phyloP scores from a whole-genome alignment of 1,140 invertebrate species.

The Lordiphosa collinella region DNA sequence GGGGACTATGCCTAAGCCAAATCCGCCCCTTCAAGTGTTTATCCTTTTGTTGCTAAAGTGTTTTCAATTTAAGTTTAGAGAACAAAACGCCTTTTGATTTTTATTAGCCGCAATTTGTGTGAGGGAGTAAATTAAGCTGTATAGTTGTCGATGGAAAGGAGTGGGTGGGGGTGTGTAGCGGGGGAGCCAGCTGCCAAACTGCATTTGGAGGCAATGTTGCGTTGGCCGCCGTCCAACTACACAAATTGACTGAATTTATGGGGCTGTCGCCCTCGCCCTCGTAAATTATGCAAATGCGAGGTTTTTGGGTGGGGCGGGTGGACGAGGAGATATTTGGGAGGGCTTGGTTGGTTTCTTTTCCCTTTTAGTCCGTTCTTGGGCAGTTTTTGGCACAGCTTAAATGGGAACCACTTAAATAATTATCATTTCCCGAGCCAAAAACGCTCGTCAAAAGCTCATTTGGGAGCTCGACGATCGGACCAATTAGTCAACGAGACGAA shows the following conservation, averaged over 20 bases:
- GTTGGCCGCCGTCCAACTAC: constrained; percentile 31
- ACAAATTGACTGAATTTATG: constrained; percentile 48
- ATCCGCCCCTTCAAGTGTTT: constrained; percentile 75
- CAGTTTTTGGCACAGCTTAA: constrained; percentile 51
- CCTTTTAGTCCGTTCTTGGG: constrained; percentile 6
- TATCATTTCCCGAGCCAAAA: constrained; percentile 66
- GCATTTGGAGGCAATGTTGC: constrained; percentile 27
- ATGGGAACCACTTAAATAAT: constrained; percentile 72
- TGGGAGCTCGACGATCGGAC: constrained; percentile 52
- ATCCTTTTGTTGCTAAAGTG: constrained; percentile 66
- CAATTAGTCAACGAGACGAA: constrained; percentile 64
- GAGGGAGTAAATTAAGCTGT: background rate
- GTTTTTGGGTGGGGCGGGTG: background rate
- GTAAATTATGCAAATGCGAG: constrained; percentile 67
- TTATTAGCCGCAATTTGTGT: constrained; percentile 47
- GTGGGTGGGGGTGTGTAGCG: background rate
- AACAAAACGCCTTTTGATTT: constrained; percentile 78
- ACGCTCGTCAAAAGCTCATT: constrained; percentile 73
- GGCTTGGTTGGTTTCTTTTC: background rate
- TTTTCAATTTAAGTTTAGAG: constrained; percentile 77
- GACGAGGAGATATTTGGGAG: background rate
- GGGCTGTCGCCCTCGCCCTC: constrained; percentile 47
- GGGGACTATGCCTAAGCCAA: constrained; percentile 49
- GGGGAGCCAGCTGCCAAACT: constrained; percentile 36
- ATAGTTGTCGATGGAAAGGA: too few species aligned